Evolutionary conservation across 30 jellyfish, hydroid and myxozoan genomes (phyloP).

Genomic region (Catostylus mosaicus): DNA sequence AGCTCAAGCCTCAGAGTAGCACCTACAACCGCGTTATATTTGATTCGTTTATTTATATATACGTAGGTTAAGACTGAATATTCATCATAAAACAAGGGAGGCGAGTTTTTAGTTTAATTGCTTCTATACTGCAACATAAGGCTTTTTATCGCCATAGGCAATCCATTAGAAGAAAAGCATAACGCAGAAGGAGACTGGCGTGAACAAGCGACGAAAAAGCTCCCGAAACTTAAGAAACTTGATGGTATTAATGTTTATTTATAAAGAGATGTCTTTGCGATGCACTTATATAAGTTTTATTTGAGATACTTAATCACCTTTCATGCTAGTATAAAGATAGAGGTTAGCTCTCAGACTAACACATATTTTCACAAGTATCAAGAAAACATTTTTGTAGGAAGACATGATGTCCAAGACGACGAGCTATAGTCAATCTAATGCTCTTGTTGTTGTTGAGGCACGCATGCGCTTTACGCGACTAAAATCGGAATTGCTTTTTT

Average conservation of each 20-base stretch:
- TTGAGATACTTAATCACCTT: neutral
- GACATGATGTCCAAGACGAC: too few relatives aligned
- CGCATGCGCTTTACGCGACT: too few relatives aligned
- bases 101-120: neutral
- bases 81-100: neutral
- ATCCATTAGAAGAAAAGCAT: conserved; percentile 94
- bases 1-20: too few relatives aligned
- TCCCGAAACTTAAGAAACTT: conserved; percentile 90
- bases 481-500: too few relatives aligned
- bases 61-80: neutral
- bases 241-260: conserved; percentile 79
- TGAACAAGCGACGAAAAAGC: conserved; percentile 87
- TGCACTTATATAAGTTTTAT: neutral
- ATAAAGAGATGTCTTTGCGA: too few relatives aligned
- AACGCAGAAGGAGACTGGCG: conserved; percentile 99
- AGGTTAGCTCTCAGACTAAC: neutral
- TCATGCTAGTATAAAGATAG: neutral
- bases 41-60: neutral
- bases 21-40: too few relatives aligned
- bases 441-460: too few relatives aligned
- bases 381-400: too few relatives aligned
- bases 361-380: neutral
- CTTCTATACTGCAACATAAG: neutral
- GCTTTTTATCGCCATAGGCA: conserved; percentile 59
- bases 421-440: too few relatives aligned